Evolutionary conservation across 92 coral and sea anemone species (phyloP).

Genomic region (Siderastrea radians): DNA sequence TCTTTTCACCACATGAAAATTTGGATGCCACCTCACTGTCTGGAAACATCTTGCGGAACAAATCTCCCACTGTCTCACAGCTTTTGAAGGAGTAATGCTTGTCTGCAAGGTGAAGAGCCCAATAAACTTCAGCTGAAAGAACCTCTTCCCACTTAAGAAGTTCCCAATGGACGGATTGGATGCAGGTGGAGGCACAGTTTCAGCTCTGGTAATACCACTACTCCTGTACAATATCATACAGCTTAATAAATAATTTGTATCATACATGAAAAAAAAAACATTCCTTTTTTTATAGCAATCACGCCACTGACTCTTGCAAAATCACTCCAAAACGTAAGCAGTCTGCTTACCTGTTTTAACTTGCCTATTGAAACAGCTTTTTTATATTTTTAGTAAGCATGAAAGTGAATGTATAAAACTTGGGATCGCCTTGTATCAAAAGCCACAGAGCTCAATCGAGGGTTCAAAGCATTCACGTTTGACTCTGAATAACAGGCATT

Average conservation of each 20-base stretch:
- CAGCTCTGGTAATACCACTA: constrained; percentile 28
- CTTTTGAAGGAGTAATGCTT: constrained; percentile 52
- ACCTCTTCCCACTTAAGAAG: constrained; percentile 15
- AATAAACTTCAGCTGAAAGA: constrained; percentile 36
- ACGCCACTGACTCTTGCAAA: too few relatives aligned
- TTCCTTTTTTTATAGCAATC: too few relatives aligned
- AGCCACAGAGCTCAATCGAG: constrained; percentile 34
- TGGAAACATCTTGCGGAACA: constrained; percentile 50
- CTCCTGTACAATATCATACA: constrained; percentile 1
- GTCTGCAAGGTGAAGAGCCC: constrained; percentile 37
- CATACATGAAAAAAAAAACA: constrained; percentile 10
- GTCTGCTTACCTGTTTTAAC: constrained; percentile 3
- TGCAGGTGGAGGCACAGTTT: constrained; percentile 10
- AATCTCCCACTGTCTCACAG: constrained; percentile 32
- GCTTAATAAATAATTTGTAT: not conserved
- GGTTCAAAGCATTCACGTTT: constrained; percentile 13
- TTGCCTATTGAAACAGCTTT: constrained; percentile 4
- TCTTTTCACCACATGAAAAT: constrained; percentile 41
- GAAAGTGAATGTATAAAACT: constrained; percentile 32
- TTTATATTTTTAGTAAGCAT: constrained; percentile 8
- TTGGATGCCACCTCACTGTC: constrained; percentile 25
- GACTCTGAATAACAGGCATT: too few relatives aligned
- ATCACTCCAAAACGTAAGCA: too few relatives aligned
- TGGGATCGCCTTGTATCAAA: constrained; percentile 6
- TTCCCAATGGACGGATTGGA: constrained; percentile 19